Conservation (phyloP, 2,888 invertebrate species). For the Agonum fuliginosum region DNA sequence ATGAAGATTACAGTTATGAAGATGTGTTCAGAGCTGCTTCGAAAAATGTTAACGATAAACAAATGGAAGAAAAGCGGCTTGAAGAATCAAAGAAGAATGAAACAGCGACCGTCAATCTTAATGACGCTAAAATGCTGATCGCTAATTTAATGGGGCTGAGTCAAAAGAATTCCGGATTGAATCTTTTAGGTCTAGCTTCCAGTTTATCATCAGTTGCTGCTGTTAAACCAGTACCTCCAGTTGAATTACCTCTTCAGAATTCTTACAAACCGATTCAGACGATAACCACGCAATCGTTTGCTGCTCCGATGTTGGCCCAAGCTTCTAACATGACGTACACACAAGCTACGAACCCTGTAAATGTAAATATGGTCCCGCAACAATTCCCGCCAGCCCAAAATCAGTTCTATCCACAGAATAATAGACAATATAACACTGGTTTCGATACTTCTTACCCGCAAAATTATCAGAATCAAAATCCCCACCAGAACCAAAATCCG, state of each 20-base stretch:
- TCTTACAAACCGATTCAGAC: slow-evolving; percentile 4
- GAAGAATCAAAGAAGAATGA: slow-evolving; percentile 69
- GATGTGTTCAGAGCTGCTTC: slow-evolving; percentile 87
- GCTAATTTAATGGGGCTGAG: slow-evolving; percentile 78
- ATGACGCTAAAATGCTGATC: slow-evolving; percentile 78
- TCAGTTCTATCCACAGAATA: slow-evolving; percentile 32
- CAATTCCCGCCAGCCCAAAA: neutral
- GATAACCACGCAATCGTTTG: neutral
- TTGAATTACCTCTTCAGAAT: neutral
- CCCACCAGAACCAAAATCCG: too few species aligned
- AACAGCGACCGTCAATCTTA: slow-evolving; percentile 71
- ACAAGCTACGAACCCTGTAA: neutral
- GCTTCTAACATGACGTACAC: neutral
- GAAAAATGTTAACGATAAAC: slow-evolving; percentile 81
- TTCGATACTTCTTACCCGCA: slow-evolving; percentile 1
- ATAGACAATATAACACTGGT: slow-evolving; percentile 24
- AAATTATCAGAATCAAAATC: too few species aligned
- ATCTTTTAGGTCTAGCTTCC: slow-evolving; percentile 44
- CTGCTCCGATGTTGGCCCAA: too few species aligned
- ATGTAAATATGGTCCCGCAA: neutral
- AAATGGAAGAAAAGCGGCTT: slow-evolving; percentile 77
- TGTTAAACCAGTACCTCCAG: neutral
- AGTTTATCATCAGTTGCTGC: too few species aligned
- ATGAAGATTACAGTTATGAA: slow-evolving; percentile 89
- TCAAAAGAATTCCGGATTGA: slow-evolving; percentile 49